phyloP scores from a whole-genome alignment of 2,888 invertebrate genomes.

The Dorcus hopei region DNA sequence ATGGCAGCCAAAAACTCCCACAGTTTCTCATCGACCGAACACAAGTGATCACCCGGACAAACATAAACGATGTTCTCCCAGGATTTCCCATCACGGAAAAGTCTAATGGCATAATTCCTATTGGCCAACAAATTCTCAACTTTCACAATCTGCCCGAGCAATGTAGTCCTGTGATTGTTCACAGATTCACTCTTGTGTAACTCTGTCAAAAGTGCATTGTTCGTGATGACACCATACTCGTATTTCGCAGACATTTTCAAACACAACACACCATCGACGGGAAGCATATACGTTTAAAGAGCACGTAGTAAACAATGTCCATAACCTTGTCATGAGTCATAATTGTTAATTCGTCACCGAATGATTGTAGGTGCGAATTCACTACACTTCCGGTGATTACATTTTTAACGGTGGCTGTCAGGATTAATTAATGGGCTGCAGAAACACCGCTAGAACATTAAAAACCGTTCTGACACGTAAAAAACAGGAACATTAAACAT shows the following conservation, averaged over 20 bases:
- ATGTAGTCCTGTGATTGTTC: constrained; percentile 35
- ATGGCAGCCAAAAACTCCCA: constrained; percentile 56
- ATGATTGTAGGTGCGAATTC: no score
- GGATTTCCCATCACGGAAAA: constrained; percentile 37
- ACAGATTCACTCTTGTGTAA: constrained; percentile 11
- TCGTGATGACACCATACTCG: constrained; percentile 23
- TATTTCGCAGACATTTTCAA: constrained; percentile 15
- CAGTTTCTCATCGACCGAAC: constrained; percentile 42
- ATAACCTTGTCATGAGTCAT: constrained; percentile 18
- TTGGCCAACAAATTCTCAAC: constrained; percentile 35
- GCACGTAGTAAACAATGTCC: constrained; percentile 10
- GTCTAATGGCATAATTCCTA: constrained; percentile 35
- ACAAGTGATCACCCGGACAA: constrained; percentile 35
- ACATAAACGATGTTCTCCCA: constrained; percentile 43
- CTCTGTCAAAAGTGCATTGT: constrained; percentile 23
- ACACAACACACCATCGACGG: background rate
- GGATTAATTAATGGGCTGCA: no score
- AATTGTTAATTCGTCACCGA: constrained; percentile 1
- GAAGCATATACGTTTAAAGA: constrained; percentile 4
- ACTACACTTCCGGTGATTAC: no score
- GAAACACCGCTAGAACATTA: no score
- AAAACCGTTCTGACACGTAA: no score
- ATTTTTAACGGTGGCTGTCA: no score
- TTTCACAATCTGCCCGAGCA: constrained; percentile 44
- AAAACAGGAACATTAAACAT: no score